Base-by-base conservation (phyloP, 2,888 invertebrate genomes). In the Sericinus montela region DNA sequence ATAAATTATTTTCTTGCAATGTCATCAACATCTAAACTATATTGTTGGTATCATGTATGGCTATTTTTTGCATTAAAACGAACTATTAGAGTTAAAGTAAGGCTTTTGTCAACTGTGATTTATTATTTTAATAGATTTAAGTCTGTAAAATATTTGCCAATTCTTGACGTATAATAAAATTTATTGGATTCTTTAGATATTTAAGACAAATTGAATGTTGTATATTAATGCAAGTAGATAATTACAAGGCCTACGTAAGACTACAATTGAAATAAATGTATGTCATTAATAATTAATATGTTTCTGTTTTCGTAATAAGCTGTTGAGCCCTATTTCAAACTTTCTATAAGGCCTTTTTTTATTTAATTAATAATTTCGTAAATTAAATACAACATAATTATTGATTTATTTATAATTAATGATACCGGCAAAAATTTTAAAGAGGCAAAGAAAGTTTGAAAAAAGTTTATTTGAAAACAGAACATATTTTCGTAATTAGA, bases 271-370 rank as follows among this genome's bases (percentile, higher is more conserved):
- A 14, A 10, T 13, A 40, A 34, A 3, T 19, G 5, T 23, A 15
- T n/a, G 19, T 28, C 8, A 25, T 13, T 28, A 47, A 10, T 7
- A 29, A 32, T 35, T 11, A 7, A 16, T 44, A 19, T 38, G 34
- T 36, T 0, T 40, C 44, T 14, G 35, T 45, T 49, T 29, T 19
- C 42, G 5, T 29, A 32, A 49, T 45, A 49, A 49, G 28, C 49
- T 35, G 9, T 19, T 45, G 49, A 49, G 49, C 49, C 49, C 44
- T 44, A 49, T 49, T 49, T 49, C 44, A 35, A 44, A 44, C 44
- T 40, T 49, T 44, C 40, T 3, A 11, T 11, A 16, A 25, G 3
- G 34, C 19, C 13, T 13, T 9, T 38, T 25, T 37, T 25, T 25
- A 16, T 36, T 30, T 11, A 30, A 30, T 5, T 10, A 5, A 4